Evolutionary conservation across 2,888 invertebrate species (phyloP).

Genomic region (Serripes groenlandicus): DNA sequence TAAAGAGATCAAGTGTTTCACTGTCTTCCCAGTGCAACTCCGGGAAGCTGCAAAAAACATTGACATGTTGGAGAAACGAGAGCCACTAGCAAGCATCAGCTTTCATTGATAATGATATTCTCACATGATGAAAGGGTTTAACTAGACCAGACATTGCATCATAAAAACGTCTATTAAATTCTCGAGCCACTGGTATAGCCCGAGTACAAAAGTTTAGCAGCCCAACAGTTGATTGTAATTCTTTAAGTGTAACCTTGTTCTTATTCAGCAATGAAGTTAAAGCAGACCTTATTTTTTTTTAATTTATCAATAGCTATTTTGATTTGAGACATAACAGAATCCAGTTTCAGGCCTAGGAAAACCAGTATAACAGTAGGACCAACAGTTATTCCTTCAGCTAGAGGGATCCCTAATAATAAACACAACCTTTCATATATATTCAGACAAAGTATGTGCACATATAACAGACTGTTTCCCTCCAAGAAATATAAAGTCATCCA

Average conservation of each 20-base stretch:
- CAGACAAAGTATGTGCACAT: constrained; percentile 1
- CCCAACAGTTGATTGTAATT: constrained; percentile 23
- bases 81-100: background rate
- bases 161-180: constrained; percentile 34
- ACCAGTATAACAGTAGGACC: constrained; percentile 6
- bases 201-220: constrained; percentile 16
- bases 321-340: constrained; percentile 13
- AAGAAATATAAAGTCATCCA: background rate
- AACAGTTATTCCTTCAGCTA: constrained; percentile 22
- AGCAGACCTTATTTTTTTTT: background rate
- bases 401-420: constrained; percentile 7
- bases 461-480: background rate
- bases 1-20: background rate
- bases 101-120: constrained; percentile 8
- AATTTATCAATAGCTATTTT: constrained; percentile 12
- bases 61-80: constrained; percentile 1
- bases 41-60: background rate
- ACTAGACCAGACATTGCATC: constrained; percentile 14
- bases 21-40: background rate
- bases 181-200: constrained; percentile 24
- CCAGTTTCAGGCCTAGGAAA: constrained; percentile 37
- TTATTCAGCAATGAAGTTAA: background rate
- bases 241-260: constrained; percentile 18
- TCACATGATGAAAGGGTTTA: constrained; percentile 21
- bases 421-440: background rate